These are phyloP conservation scores for Pyrrhopygopsis socrates DNA, from an alignment of 2,888 invertebrate genomes.

Conservation along the genomic window DNA sequence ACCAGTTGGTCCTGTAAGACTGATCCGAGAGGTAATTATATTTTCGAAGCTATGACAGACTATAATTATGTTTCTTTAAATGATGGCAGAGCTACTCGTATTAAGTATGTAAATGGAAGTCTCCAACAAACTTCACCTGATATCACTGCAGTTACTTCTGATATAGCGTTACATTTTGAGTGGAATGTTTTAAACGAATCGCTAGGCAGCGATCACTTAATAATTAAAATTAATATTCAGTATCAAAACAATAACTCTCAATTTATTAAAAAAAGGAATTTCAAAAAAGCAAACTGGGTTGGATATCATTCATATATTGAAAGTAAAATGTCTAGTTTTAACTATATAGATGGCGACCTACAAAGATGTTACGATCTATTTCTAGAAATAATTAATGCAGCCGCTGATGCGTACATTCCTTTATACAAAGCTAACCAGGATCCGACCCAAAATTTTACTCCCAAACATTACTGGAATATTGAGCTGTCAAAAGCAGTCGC, in stretches of 20 bases:
- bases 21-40: not conserved
- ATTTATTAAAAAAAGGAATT: too few relatives aligned
- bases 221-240: not conserved
- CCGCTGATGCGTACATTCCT: constrained; percentile 2
- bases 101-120: too few relatives aligned
- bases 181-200: not conserved
- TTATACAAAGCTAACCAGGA: not conserved
- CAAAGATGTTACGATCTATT: not conserved
- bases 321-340: too few relatives aligned
- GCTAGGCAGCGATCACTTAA: not conserved
- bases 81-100: too few relatives aligned
- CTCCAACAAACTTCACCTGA: too few relatives aligned
- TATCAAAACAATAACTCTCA: too few relatives aligned
- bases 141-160: too few relatives aligned
- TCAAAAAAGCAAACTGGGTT: too few relatives aligned
- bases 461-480: constrained; percentile 1
- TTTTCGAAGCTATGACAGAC: too few relatives aligned
- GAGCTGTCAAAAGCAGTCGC: constrained; percentile 16
- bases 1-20: not conserved
- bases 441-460: not conserved
- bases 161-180: not conserved
- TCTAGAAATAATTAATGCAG: not conserved
- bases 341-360: too few relatives aligned
- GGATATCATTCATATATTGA: too few relatives aligned
- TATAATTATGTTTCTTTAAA: too few relatives aligned